phyloP scores from a whole-genome alignment of 2,797 vertebrate genomes.

The Alfaro cultratus region DNA sequence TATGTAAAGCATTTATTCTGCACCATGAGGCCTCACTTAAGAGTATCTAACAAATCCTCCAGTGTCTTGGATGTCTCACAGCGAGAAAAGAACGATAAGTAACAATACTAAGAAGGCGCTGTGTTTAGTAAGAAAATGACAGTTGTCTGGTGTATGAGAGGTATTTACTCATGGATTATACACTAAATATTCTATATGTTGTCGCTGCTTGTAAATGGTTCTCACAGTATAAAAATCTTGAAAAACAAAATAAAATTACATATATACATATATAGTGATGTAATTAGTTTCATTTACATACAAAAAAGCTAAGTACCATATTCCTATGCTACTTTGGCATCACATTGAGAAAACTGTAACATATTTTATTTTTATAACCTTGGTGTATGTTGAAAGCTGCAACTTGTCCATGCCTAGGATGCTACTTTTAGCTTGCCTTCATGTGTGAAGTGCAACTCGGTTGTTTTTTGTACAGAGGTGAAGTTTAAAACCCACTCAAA shows the following conservation, averaged over 20 bases:
- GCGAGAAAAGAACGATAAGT: not conserved
- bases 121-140: not conserved
- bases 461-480: not conserved
- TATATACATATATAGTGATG: too few relatives aligned
- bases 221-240: too few relatives aligned
- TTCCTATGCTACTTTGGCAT: not conserved
- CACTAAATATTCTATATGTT: not conserved
- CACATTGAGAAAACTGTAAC: not conserved
- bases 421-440: not conserved
- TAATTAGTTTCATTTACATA: not conserved
- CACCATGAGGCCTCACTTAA: conserved; percentile 56
- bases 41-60: conserved; percentile 30
- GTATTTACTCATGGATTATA: not conserved
- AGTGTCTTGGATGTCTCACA: conserved; percentile 36
- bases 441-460: not conserved
- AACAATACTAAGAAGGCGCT: not conserved
- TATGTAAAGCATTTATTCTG: conserved; percentile 60
- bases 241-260: too few relatives aligned
- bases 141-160: not conserved
- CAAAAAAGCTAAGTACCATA: not conserved
- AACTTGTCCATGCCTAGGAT: not conserved
- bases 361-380: not conserved
- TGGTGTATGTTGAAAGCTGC: not conserved
- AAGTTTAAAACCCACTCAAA: not conserved
- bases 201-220: too few relatives aligned